phyloP scores from a whole-genome alignment of 2,797 vertebrate genomes.

The Esox lucius region DNA sequence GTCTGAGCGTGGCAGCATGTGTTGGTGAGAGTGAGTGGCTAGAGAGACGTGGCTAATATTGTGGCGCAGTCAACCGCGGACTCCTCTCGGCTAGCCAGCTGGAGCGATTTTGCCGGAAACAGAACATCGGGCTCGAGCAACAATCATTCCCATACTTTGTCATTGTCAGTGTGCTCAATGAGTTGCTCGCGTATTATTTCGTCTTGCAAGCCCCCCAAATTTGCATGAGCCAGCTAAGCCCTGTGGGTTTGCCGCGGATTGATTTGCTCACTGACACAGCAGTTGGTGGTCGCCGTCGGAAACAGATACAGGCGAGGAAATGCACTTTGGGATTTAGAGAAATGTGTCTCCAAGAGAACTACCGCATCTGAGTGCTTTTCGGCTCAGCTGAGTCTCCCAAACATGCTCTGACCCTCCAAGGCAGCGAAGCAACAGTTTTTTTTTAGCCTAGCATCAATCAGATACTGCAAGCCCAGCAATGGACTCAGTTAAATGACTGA shows the following conservation, averaged over 20 bases:
- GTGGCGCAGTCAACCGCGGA: background rate
- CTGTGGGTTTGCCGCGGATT: background rate
- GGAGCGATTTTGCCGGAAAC: background rate
- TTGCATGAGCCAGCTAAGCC: background rate
- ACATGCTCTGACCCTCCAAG: slow-evolving; percentile 5
- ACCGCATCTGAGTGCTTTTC: background rate
- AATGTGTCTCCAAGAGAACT: background rate
- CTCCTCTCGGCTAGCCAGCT: background rate
- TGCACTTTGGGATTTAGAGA: background rate
- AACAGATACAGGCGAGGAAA: slow-evolving; percentile 1
- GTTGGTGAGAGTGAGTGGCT: background rate
- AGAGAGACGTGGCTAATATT: background rate
- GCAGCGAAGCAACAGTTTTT: slow-evolving; percentile 8
- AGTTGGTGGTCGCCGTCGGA: slow-evolving; percentile 1
- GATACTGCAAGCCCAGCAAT: background rate
- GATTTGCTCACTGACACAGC: slow-evolving; percentile 12
- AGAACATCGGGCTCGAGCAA: background rate
- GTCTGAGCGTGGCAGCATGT: background rate
- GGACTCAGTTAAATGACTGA: slow-evolving; percentile 7
- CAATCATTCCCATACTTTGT: background rate
- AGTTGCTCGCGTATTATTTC: slow-evolving; percentile 17
- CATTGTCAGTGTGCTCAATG: slow-evolving; percentile 8
- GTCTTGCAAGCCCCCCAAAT: slow-evolving; percentile 2
- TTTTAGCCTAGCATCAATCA: background rate
- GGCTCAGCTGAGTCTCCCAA: background rate